These are phyloP conservation scores for Monopterus albus DNA, from an alignment of 2,113 vertebrate genomes.

Conservation along the genomic window DNA sequence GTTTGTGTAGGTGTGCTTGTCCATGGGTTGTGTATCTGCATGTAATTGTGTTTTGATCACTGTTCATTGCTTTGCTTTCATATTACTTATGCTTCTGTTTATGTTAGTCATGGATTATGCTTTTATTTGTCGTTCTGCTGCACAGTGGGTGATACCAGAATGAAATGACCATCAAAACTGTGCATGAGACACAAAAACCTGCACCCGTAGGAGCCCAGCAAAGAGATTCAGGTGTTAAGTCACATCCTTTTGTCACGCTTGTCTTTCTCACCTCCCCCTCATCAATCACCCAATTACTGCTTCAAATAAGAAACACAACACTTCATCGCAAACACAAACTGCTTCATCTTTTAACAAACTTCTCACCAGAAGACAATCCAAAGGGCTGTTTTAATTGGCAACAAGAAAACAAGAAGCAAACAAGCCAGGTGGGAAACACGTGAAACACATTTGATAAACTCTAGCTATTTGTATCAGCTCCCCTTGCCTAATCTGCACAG, in stretches of 20 bases:
- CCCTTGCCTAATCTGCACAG: conserved; percentile 7
- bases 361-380: conserved; percentile 34
- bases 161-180: too few relatives aligned
- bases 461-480: conserved; percentile 34
- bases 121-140: background rate
- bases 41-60: conserved; percentile 30
- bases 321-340: conserved; percentile 17
- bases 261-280: conserved; percentile 30
- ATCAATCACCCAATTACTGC: conserved; percentile 35
- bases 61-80: conserved; percentile 13
- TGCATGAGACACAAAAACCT: conserved; percentile 1
- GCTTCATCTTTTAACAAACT: conserved; percentile 40
- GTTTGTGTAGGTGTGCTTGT: conserved; percentile 7
- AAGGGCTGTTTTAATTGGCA: conserved; percentile 65
- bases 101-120: background rate
- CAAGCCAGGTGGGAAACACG: conserved; percentile 34
- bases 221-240: conserved; percentile 33
- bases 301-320: conserved; percentile 2
- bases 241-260: conserved; percentile 34
- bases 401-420: conserved; percentile 13
- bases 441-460: conserved; percentile 37
- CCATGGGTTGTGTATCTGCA: conserved; percentile 5
- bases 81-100: conserved; percentile 7
- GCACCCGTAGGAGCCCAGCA: background rate
- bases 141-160: background rate